These are phyloP conservation scores for Sinhomidia bicolor DNA, from an alignment of 2,888 invertebrate species.

Conservation along the genomic window DNA sequence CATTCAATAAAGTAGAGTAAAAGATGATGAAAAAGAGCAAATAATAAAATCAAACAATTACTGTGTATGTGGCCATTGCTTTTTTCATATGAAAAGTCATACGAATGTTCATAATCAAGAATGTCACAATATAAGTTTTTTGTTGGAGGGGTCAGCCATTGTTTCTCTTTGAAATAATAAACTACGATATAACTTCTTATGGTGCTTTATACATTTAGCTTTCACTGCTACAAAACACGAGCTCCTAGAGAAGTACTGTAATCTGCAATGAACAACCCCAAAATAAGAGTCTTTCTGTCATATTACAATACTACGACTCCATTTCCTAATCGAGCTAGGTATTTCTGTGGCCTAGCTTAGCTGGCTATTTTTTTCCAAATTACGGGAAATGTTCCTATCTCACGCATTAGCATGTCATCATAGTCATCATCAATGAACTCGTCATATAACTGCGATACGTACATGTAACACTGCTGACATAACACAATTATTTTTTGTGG, in stretches of 20 bases:
- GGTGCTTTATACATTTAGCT: background rate
- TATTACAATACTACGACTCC: background rate
- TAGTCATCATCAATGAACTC: background rate
- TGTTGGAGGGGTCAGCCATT: too few relatives aligned
- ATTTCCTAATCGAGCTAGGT: background rate
- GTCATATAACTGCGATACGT: background rate
- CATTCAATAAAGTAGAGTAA: background rate
- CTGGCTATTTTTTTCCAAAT: background rate
- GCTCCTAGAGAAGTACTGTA: too few relatives aligned
- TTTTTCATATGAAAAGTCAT: background rate
- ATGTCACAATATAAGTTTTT: slow-evolving; percentile 36
- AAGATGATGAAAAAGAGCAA: background rate
- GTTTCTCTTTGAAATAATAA: too few relatives aligned
- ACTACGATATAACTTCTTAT: too few relatives aligned
- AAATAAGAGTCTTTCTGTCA: background rate
- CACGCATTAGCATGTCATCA: slow-evolving; percentile 25
- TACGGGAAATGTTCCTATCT: slow-evolving; percentile 12
- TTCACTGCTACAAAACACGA: too few relatives aligned
- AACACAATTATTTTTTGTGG: background rate
- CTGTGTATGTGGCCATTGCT: background rate
- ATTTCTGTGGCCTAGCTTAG: background rate
- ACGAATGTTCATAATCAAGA: background rate
- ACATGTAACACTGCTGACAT: background rate
- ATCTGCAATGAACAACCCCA: background rate
- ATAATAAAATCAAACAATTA: background rate